These are phyloP conservation scores for Lysandra coridon DNA, from an alignment of 2,888 invertebrate species.

Conservation along the genomic window DNA sequence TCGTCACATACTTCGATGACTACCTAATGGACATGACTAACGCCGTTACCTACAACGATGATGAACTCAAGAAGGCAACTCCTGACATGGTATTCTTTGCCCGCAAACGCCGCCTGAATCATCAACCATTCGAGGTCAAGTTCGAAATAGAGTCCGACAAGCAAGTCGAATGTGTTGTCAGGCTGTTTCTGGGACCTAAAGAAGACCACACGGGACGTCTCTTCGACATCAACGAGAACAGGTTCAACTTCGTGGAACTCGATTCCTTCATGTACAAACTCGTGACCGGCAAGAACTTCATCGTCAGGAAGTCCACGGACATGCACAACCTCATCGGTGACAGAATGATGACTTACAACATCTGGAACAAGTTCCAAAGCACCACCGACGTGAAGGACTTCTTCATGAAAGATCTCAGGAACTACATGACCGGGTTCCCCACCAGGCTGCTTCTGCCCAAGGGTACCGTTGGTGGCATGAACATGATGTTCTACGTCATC, in stretches of 20 bases:
- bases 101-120: conserved; percentile 83
- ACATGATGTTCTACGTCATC: conserved; percentile 83
- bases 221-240: conserved; percentile 80
- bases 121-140: conserved; percentile 82
- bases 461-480: conserved; percentile 84
- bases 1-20: conserved; percentile 85
- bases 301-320: conserved; percentile 83
- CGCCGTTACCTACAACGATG: conserved; percentile 72
- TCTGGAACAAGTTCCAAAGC: conserved; percentile 82
- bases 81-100: conserved; percentile 76
- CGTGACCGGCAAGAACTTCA: conserved; percentile 82
- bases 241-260: conserved; percentile 83
- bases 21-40: conserved; percentile 84
- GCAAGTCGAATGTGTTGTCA: conserved; percentile 80
- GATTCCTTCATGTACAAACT: conserved; percentile 83
- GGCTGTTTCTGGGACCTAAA: conserved; percentile 86
- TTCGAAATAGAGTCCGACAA: conserved; percentile 80
- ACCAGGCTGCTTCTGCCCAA: conserved; percentile 85
- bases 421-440: conserved; percentile 84
- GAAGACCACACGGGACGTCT: conserved; percentile 79
- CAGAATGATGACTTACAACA: conserved; percentile 82
- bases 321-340: conserved; percentile 85
- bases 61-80: conserved; percentile 70
- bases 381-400: conserved; percentile 67
- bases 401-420: conserved; percentile 59